These are phyloP conservation scores for Leucophenga maculata DNA, from an alignment of 2,888 invertebrate species.

Conservation along the genomic window DNA sequence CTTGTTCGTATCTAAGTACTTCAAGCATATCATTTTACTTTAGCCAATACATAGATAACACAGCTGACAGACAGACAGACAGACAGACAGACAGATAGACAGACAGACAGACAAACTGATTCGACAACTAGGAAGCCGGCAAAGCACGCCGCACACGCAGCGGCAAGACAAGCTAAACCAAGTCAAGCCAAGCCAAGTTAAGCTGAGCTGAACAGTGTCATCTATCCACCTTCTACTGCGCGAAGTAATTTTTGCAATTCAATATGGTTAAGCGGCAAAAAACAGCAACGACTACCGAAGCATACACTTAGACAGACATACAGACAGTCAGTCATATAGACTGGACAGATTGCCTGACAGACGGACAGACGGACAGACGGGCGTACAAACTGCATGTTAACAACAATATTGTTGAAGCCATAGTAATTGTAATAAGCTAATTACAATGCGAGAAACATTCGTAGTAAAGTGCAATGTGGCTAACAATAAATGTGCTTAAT, in stretches of 20 bases:
- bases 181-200: neutral
- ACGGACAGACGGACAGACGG: neutral
- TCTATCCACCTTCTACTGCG: neutral
- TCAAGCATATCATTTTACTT: slow-evolving; percentile 19
- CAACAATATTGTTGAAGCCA: slow-evolving; percentile 52
- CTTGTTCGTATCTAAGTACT: slow-evolving; percentile 1
- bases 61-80: neutral
- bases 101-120: neutral
- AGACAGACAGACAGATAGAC: no score
- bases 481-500: slow-evolving; percentile 15
- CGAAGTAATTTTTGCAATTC: slow-evolving; percentile 1
- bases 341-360: neutral
- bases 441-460: slow-evolving; percentile 58
- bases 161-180: neutral
- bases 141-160: neutral
- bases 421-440: slow-evolving; percentile 55
- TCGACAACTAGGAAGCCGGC: slow-evolving; percentile 10
- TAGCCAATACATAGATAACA: neutral
- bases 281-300: neutral
- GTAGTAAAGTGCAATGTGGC: slow-evolving; percentile 32
- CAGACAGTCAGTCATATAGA: neutral
- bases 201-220: neutral
- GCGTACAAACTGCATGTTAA: neutral
- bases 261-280: slow-evolving; percentile 1
- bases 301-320: no score